phyloP scores from a whole-genome alignment of 2,113 vertebrate species.

The Apteryx owenii region DNA sequence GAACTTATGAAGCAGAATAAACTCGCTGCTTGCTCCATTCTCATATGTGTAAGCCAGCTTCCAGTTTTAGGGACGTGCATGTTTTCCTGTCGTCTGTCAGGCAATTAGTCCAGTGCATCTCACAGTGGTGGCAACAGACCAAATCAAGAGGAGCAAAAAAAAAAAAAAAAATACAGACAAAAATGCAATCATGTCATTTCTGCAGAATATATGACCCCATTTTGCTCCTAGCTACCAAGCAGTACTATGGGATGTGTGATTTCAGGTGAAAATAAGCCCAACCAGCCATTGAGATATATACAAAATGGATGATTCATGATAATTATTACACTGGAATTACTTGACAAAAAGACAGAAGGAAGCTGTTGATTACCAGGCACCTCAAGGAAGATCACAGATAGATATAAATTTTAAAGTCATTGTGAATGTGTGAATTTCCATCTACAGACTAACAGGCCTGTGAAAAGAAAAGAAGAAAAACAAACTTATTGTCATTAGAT shows the following conservation, averaged over 20 bases:
- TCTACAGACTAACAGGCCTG: slow-evolving; percentile 3
- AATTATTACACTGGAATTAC: slow-evolving; percentile 23
- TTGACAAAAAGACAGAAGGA: slow-evolving; percentile 20
- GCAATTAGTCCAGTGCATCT: slow-evolving; percentile 29
- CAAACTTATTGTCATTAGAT: not conserved
- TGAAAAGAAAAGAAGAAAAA: slow-evolving; percentile 17
- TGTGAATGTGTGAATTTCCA: slow-evolving; percentile 23
- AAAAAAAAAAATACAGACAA: not conserved
- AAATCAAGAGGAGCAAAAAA: slow-evolving; percentile 2
- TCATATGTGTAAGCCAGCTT: not conserved
- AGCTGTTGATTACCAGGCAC: slow-evolving; percentile 45
- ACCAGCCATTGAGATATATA: slow-evolving; percentile 12
- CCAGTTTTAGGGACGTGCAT: slow-evolving; percentile 2
- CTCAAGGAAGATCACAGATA: slow-evolving; percentile 40
- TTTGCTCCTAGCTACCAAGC: slow-evolving; percentile 41
- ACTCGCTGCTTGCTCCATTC: not conserved
- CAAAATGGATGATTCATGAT: slow-evolving; percentile 56
- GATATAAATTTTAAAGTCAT: slow-evolving; percentile 18
- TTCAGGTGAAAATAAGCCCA: slow-evolving; percentile 48
- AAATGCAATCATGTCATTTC: slow-evolving; percentile 28
- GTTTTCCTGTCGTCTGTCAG: slow-evolving; percentile 5
- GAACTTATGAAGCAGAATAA: not conserved
- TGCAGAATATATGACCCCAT: slow-evolving; percentile 19
- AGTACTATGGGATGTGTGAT: slow-evolving; percentile 1
- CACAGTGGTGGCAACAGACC: slow-evolving; percentile 19